Percentiles rank a stretch among this genome's conserved stretches.
phyloP scores from a whole-genome alignment of 1,140 invertebrate species.

The Camponotus vicinus region DNA sequence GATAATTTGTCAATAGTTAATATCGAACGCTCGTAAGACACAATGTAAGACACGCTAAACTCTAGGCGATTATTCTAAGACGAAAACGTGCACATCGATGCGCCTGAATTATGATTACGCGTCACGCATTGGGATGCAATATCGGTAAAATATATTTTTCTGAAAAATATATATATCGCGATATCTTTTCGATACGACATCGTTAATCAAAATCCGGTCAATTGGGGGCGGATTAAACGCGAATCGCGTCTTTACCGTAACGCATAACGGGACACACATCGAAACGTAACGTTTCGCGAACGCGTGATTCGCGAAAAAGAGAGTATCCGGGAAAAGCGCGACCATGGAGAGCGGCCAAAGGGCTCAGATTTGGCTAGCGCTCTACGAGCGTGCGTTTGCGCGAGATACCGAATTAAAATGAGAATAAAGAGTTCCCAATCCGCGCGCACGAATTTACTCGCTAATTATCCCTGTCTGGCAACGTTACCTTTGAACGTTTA shows the following conservation, averaged over 20 bases:
- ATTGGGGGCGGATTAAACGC: background rate
- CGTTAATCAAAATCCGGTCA: background rate
- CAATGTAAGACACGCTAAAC: slow-evolving; percentile 42
- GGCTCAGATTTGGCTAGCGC: slow-evolving; percentile 80
- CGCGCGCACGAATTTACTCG: background rate
- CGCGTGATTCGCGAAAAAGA: slow-evolving; percentile 7
- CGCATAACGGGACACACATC: background rate
- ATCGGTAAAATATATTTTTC: background rate
- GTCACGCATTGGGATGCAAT: slow-evolving; percentile 49
- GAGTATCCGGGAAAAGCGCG: slow-evolving; percentile 68
- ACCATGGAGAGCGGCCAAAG: slow-evolving; percentile 78
- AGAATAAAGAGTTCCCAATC: slow-evolving; percentile 28
- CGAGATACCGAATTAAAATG: slow-evolving; percentile 32
- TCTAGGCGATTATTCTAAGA: slow-evolving; percentile 43
- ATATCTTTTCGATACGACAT: background rate
- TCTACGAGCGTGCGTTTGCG: slow-evolving; percentile 67
- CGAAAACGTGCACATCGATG: slow-evolving; percentile 13
- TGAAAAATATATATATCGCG: background rate
- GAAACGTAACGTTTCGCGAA: slow-evolving; percentile 36
- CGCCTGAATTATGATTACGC: slow-evolving; percentile 29
- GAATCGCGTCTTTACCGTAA: slow-evolving; percentile 1
- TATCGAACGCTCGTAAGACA: slow-evolving; percentile 54
- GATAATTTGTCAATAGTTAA: slow-evolving; percentile 57
- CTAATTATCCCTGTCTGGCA: background rate
- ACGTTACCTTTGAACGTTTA: background rate